These are phyloP conservation scores for Cotesia chilonis DNA, from an alignment of 1,140 invertebrate genomes.

Conservation along the genomic window DNA sequence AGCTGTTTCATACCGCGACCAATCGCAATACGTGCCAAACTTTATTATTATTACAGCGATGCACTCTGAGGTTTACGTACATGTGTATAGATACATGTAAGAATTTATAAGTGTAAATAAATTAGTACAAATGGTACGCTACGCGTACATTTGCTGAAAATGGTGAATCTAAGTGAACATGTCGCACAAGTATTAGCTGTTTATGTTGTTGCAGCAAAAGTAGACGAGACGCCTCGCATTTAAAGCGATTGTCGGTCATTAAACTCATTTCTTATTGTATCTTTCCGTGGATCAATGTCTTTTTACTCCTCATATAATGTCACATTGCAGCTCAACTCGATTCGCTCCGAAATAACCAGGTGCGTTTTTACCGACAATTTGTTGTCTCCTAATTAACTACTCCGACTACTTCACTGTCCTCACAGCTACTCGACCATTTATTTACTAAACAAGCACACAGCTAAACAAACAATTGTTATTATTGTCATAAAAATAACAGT, in stretches of 20 bases:
- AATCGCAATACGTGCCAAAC: slow-evolving; percentile 1
- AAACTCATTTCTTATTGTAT: slow-evolving; percentile 18
- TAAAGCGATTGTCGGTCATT: slow-evolving; percentile 26
- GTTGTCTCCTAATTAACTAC: neutral
- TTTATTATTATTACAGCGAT: neutral
- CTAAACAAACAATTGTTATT: neutral
- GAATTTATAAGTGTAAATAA: neutral
- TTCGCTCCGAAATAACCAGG: neutral
- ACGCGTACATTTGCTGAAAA: slow-evolving; percentile 10
- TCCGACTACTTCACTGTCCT: neutral
- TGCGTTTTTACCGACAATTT: too few species aligned
- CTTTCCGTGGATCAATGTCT: slow-evolving; percentile 13
- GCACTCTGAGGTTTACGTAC: too few species aligned
- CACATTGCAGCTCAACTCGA: too few species aligned
- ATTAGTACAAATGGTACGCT: neutral
- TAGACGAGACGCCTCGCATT: slow-evolving; percentile 13
- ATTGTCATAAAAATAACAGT: too few species aligned
- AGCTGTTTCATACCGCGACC: slow-evolving; percentile 22
- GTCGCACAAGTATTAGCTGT: neutral
- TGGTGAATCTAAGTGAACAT: neutral
- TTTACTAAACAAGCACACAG: neutral
- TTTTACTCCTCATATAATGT: neutral
- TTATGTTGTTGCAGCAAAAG: neutral
- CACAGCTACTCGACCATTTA: too few species aligned
- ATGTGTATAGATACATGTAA: too few species aligned